Base-by-base conservation (phyloP, 2,797 vertebrate genomes). In the Hydrolagus colliei region DNA sequence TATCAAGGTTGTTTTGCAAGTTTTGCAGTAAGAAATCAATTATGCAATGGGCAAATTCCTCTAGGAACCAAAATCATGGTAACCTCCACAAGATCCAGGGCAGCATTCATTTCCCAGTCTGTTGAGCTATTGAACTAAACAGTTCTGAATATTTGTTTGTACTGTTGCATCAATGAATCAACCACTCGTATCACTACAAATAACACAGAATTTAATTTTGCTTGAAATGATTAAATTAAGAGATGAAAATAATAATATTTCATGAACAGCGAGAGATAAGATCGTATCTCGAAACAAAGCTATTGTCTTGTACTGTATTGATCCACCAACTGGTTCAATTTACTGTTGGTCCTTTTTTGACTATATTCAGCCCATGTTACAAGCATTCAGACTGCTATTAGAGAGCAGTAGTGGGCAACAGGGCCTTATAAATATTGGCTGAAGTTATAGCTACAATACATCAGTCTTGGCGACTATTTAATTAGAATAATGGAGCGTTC, bases 391-490 rank as follows among this genome's bases (percentile, higher is more conserved):
- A n/a, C 62, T 78, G n/a, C 13, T 62, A n/a, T 78, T 78, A 62
- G 20, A 77, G 20, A 73, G 76, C 4, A 2, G 62, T 78, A n/a
- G 59, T 12, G 62, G 76, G 11, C 59, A 78, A 59, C 20, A 22
- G 20, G 73, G 14, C 16, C 41, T n/a, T 78, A 61, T 78, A 59
- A 78, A 59, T 62, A 78, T 78, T 78, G 76, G 22, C 76, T 78
- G 59, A 78, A n/a, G n/a, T n/a, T 78, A 61, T 4, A 78, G 18
- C 52, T 20, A 14, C 74, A 59, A 41, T 59, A 78, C 10, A 61
- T 73, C 72, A 73, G 27, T 27, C 8, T 73, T 73, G 72, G 72
- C 9, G 18, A n/a, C 71, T n/a, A 72, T 73, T 73, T 27, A n/a
- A 73, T 73, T 27, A 27, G 72, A 73, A 27, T 72, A 72, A 22